Base-by-base conservation (phyloP, 2,888 invertebrate species). In the Cetonia aurata region DNA sequence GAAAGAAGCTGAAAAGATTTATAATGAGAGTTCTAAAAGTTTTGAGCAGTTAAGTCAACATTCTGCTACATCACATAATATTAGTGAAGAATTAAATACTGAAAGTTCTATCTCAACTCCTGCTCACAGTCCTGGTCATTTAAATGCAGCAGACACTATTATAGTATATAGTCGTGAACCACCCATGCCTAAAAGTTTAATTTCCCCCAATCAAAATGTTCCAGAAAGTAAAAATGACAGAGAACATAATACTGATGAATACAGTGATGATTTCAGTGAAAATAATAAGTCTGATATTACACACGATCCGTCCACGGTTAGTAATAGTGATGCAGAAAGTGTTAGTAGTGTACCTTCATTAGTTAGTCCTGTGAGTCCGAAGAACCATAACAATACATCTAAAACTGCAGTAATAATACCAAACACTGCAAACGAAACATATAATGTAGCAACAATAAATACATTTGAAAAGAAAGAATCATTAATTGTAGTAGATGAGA, bases 1-100 rank as follows among this genome's bases (percentile, higher is more conserved):
- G 75, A 86, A 85, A 73, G 89, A 89, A 77, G 89, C 88, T 1
- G 89, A 89, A 78, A 83, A 85, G 55, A 81, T 89, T 17, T 85
- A 86, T 69, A 79, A 83, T 73, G 84, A 85, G 62, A 85, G 85
- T 73, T 85, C 85, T 0, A 85, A 83, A 72, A 85, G 84, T 71
- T 85, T 85, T 73, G 85, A 85, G 72, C 84, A 85, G 75, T 74
- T 85, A 37, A 85, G 84, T 72, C 83, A 82, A 57, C 78, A 80
- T 67, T 85, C 85, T 10, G 82, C 81, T 75, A 83, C 84, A 2
- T 84, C 84, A 3, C 83, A 82, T 67, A 83, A 83, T 75, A 75
- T 84, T 67, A 80, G 80, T 9, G 82, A 83, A 42, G 72, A 73
- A 19, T 75, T 83, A 31, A 75, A 78, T 52, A 44, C 59, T 12